Percentiles rank a stretch among this genome's conserved stretches.
These are phyloP conservation scores for Oostethus manadensis DNA, from an alignment of 2,113 vertebrate genomes.

Conservation along the genomic window DNA sequence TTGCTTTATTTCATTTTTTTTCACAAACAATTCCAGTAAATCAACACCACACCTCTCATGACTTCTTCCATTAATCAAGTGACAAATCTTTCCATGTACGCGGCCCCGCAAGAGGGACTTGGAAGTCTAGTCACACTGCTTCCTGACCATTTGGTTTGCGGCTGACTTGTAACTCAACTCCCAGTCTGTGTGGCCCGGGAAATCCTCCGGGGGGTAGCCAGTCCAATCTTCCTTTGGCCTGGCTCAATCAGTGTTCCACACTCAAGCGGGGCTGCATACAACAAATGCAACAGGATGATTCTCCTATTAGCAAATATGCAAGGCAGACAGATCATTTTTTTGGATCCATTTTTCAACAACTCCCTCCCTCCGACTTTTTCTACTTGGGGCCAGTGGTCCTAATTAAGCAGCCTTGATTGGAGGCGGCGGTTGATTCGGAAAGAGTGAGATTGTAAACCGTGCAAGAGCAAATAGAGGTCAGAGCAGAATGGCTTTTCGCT, in stretches of 20 bases:
- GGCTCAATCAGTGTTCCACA: conserved; percentile 59
- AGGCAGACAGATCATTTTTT: conserved; percentile 38
- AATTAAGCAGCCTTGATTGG: conserved; percentile 48
- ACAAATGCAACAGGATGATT: conserved; percentile 43
- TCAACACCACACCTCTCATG: conserved; percentile 25
- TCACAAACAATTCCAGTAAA: conserved; percentile 32
- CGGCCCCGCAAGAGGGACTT: conserved; percentile 29
- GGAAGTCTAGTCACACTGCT: conserved; percentile 50
- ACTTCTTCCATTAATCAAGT: conserved; percentile 41
- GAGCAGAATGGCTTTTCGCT: conserved; percentile 23
- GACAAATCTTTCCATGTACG: conserved; percentile 42
- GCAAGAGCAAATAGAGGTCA: conserved; percentile 46
- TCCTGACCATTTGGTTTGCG: conserved; percentile 52
- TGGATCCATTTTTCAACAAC: conserved; percentile 42
- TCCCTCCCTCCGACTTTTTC: conserved; percentile 21
- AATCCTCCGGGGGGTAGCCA: conserved; percentile 54
- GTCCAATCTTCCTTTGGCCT: conserved; percentile 59
- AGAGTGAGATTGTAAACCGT: conserved; percentile 45
- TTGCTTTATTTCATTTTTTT: conserved; percentile 28
- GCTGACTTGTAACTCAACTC: conserved; percentile 56
- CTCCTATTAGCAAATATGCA: conserved; percentile 34
- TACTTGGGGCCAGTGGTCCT: conserved; percentile 34
- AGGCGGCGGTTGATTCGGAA: conserved; percentile 36
- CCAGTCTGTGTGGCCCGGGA: conserved; percentile 58
- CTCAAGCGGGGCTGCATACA: conserved; percentile 52